phyloP scores from a whole-genome alignment of 2,888 invertebrate species.

The Drosophila ezoana region DNA sequence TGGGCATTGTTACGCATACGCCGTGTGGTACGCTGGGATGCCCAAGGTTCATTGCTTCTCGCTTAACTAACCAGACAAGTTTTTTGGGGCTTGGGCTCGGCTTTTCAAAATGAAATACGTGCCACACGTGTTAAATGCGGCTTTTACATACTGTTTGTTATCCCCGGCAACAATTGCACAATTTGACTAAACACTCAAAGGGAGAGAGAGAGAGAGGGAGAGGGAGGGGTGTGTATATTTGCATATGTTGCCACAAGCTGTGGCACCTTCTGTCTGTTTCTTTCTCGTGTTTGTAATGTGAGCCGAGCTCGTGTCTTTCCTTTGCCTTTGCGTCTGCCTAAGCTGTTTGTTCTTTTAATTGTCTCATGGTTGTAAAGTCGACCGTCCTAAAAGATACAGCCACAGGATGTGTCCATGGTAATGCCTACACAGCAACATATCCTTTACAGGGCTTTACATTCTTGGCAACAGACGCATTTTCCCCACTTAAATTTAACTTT shows the following conservation, averaged over 20 bases:
- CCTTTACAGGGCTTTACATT: constrained; percentile 48
- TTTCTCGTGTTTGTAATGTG: constrained; percentile 16
- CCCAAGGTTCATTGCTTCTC: constrained; percentile 64
- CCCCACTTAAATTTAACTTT: constrained; percentile 46
- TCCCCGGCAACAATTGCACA: constrained; percentile 67
- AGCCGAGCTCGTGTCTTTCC: constrained; percentile 22
- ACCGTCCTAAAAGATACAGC: constrained; percentile 15
- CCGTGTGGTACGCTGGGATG: constrained; percentile 20
- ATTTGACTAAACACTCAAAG: constrained; percentile 49
- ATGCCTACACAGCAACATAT: constrained; percentile 39
- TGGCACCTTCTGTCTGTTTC: constrained; percentile 16
- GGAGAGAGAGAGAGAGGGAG: background rate
- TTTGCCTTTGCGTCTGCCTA: constrained; percentile 18
- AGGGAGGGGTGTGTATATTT: constrained; percentile 37
- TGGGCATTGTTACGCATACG: constrained; percentile 59
- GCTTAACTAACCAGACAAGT: constrained; percentile 50
- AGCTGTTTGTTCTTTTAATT: constrained; percentile 61
- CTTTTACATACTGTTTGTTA: constrained; percentile 44
- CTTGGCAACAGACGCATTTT: constrained; percentile 8
- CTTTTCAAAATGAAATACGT: constrained; percentile 74
- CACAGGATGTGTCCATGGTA: constrained; percentile 13
- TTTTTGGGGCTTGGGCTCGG: constrained; percentile 14
- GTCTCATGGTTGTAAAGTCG: constrained; percentile 50
- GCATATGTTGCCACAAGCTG: constrained; percentile 54
- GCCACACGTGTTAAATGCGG: constrained; percentile 74